Evolutionary conservation across 2,797 vertebrate genomes (phyloP).

Genomic region (Morus bassanus): DNA sequence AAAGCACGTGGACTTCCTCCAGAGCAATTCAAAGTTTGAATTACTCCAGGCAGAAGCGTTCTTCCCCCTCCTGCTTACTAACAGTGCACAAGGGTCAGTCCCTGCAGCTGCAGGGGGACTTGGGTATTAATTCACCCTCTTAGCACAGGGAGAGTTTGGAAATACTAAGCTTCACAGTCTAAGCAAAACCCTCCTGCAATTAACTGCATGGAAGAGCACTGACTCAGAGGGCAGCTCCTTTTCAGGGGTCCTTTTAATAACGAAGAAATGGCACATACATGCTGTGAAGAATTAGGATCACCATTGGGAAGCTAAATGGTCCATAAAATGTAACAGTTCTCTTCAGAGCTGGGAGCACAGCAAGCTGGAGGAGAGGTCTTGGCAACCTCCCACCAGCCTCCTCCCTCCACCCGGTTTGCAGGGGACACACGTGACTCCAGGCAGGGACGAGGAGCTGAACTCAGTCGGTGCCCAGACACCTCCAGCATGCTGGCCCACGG

Average conservation of each 20-base stretch:
- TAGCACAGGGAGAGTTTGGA: constrained; percentile 15
- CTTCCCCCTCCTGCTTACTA: neutral
- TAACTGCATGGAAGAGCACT: constrained; percentile 26
- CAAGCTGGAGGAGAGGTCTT: neutral
- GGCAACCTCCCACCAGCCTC: neutral
- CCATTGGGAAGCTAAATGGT: constrained; percentile 43
- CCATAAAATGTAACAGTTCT: constrained; percentile 45
- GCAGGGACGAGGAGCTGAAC: neutral
- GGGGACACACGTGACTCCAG: neutral
- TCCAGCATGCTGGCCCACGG: fast-evolving
- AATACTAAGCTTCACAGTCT: neutral
- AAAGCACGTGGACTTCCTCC: constrained; percentile 21
- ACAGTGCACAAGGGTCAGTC: constrained; percentile 39
- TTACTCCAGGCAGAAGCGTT: neutral
- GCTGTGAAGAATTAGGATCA: constrained; percentile 57
- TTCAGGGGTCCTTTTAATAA: constrained; percentile 54
- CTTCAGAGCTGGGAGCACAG: neutral
- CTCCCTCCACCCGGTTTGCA: neutral
- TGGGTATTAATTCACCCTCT: constrained; percentile 59
- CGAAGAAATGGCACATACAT: constrained; percentile 30
- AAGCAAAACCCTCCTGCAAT: constrained; percentile 27
- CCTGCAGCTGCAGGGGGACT: constrained; percentile 7
- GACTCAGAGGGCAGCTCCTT: constrained; percentile 40
- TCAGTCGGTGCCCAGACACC: neutral
- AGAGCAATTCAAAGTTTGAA: constrained; percentile 36